A percentile compares a stretch with the other conserved stretches of the same genome.
Evolutionary conservation across 2,113 vertebrate species (phyloP).

Genomic region (Leptodactylus fuscus): DNA sequence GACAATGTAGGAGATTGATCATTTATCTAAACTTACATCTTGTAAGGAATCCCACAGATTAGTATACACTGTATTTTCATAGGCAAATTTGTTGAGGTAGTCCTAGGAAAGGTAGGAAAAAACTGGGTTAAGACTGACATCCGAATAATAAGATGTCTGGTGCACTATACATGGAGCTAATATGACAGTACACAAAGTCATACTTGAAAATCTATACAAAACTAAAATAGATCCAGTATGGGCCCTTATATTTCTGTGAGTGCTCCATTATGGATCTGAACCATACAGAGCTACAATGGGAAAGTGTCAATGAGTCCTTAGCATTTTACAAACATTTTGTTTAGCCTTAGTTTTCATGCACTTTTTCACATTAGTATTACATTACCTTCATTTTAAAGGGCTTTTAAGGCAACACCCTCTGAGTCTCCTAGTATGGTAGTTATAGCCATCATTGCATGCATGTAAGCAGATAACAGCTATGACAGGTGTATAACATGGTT

Average conservation of each 20-base stretch:
- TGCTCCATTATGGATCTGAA: neutral
- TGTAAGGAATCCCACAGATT: conserved; percentile 88
- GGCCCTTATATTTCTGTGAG: neutral
- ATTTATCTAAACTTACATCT: neutral
- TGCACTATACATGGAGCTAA: neutral
- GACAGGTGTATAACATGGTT: neutral
- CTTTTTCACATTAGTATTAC: neutral
- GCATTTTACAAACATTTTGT: neutral
- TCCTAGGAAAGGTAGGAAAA: conserved; percentile 69
- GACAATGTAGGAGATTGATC: neutral
- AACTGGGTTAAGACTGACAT: too few relatives aligned
- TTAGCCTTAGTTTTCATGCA: neutral
- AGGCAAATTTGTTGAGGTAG: conserved; percentile 81
- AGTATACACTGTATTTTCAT: conserved; percentile 78
- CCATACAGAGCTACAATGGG: too few relatives aligned
- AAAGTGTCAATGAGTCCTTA: too few relatives aligned
- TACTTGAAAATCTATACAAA: neutral
- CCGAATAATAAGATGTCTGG: neutral
- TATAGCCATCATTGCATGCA: too few relatives aligned
- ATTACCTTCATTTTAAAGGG: too few relatives aligned
- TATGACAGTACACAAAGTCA: neutral
- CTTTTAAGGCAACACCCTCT: too few relatives aligned
- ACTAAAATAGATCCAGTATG: neutral
- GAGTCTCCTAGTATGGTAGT: too few relatives aligned
- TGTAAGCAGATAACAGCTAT: too few relatives aligned